These are phyloP conservation scores for Pyrgilauda ruficollis DNA, from an alignment of 2,113 vertebrate genomes.

Conservation along the genomic window DNA sequence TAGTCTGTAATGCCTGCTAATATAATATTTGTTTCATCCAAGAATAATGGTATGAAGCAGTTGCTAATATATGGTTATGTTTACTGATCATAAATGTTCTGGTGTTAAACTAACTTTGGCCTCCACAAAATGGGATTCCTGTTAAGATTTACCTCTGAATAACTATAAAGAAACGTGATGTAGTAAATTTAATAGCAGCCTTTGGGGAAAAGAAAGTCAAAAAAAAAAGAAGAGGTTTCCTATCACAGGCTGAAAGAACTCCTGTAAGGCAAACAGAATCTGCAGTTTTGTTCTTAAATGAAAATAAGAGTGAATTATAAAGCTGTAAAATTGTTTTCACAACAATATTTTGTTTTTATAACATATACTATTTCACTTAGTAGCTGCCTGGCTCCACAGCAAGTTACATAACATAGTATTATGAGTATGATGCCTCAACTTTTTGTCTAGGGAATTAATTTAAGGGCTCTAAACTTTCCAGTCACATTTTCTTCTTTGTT, in stretches of 20 bases:
- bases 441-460: slow-evolving; percentile 57
- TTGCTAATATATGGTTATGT: background rate
- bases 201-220: background rate
- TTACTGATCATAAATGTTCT: slow-evolving; percentile 19
- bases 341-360: slow-evolving; percentile 63
- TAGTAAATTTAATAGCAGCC: slow-evolving; percentile 51
- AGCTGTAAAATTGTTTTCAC: slow-evolving; percentile 57
- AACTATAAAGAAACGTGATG: background rate
- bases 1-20: background rate
- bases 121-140: background rate
- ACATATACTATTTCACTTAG: slow-evolving; percentile 46
- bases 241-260: slow-evolving; percentile 29
- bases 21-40: background rate
- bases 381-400: slow-evolving; percentile 23
- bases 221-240: background rate
- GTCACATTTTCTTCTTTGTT: slow-evolving; percentile 46
- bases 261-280: slow-evolving; percentile 47
- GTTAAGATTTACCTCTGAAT: slow-evolving; percentile 25
- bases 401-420: slow-evolving; percentile 35
- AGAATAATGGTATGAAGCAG: background rate
- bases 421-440: slow-evolving; percentile 48
- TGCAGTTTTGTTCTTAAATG: slow-evolving; percentile 56
- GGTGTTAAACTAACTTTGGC: slow-evolving; percentile 2
- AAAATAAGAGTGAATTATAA: slow-evolving; percentile 55
- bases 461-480: slow-evolving; percentile 45